These are phyloP conservation scores for Psilanteris sp. DNA, from an alignment of 1,140 invertebrate species.

Conservation along the genomic window DNA sequence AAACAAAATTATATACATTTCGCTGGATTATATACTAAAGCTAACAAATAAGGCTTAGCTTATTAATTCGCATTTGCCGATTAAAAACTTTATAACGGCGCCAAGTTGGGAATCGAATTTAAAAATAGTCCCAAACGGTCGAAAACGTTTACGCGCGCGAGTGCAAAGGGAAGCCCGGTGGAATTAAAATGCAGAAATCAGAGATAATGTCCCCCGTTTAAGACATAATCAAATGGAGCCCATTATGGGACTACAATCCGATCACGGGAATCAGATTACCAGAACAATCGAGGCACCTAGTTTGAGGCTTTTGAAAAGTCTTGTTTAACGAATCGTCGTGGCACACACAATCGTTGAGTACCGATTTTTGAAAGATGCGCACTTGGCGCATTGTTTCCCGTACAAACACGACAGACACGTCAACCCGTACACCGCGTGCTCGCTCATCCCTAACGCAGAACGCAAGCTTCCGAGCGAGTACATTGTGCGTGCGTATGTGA, in stretches of 20 bases:
- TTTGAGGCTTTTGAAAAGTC: constrained; percentile 20
- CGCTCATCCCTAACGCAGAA: constrained; percentile 74
- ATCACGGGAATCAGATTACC: constrained; percentile 41
- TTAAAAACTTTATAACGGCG: no score
- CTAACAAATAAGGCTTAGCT: no score
- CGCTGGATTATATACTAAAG: no score
- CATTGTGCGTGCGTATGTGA: constrained; percentile 53
- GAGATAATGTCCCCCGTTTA: constrained; percentile 15
- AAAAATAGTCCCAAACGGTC: no score
- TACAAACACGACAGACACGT: constrained; percentile 51
- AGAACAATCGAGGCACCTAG: constrained; percentile 21
- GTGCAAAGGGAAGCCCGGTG: no score
- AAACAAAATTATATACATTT: no score
- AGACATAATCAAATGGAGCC: constrained; percentile 9
- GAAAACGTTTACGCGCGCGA: no score
- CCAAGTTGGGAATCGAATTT: no score
- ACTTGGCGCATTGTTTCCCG: constrained; percentile 50
- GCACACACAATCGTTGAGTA: constrained; percentile 14
- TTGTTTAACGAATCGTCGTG: constrained; percentile 8
- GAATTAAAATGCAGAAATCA: no score
- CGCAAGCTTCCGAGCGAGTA: constrained; percentile 54
- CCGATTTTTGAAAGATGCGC: constrained; percentile 42
- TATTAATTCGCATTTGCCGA: no score
- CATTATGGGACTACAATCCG: constrained; percentile 15
- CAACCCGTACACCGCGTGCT: constrained; percentile 72